A percentile compares a stretch with the other conserved stretches of the same genome.
These are phyloP conservation scores for Tenrec ecaudatus DNA, from an alignment of 2,113 vertebrate genomes.

Conservation along the genomic window DNA sequence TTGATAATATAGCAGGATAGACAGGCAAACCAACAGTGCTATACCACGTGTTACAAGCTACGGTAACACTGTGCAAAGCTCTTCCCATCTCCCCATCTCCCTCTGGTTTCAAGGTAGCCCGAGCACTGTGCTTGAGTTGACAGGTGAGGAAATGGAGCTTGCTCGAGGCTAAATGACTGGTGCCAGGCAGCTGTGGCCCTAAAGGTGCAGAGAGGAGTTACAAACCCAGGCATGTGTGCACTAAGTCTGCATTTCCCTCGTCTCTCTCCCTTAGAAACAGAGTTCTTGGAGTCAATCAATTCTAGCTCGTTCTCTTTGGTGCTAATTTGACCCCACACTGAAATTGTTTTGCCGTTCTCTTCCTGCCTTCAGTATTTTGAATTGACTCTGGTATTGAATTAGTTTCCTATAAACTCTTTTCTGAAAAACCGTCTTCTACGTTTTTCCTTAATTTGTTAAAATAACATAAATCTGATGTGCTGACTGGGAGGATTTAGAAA, in stretches of 20 bases:
- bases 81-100: neutral
- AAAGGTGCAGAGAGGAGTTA: neutral
- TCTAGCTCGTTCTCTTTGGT: neutral
- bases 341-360: neutral
- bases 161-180: neutral
- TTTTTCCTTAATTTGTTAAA: constrained; percentile 32
- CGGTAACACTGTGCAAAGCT: neutral
- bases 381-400: constrained; percentile 25
- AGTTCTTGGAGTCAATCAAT: neutral
- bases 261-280: neutral
- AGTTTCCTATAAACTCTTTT: neutral
- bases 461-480: neutral
- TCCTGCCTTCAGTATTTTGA: constrained; percentile 21
- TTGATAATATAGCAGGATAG: neutral
- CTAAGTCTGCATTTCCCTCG: neutral
- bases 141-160: neutral
- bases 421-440: neutral
- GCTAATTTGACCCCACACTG: neutral
- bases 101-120: neutral
- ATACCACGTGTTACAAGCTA: accelerated
- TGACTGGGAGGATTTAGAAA: constrained; percentile 35
- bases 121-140: neutral
- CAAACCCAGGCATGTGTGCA: neutral
- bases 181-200: neutral
- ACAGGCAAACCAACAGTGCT: neutral